These are phyloP conservation scores for Drosophila melanogaster DNA, from an alignment of 1,140 invertebrate genomes.

Conservation along the genomic window Release_6_plus_ISO1_MT NT_033779.5:15120501-15121000, in stretches of 20 bases:
- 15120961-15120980: neutral
- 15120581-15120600: neutral
- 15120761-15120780: conserved; percentile 68
- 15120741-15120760: conserved; percentile 80
- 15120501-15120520: conserved; percentile 79
- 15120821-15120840: too few species aligned
- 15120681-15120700: conserved; percentile 47
- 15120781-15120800: conserved; percentile 4
- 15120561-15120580: conserved; percentile 32
- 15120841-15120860: too few species aligned
- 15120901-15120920: too few species aligned
- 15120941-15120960: too few species aligned
- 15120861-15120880: too few species aligned
- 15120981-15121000: neutral
- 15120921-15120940: too few species aligned
- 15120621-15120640: conserved; percentile 25
- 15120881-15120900: too few species aligned
- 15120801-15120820: conserved; percentile 21
- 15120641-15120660: conserved; percentile 62
- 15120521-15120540: conserved; percentile 75
- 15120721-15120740: conserved; percentile 37
- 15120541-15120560: conserved; percentile 70
- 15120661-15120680: conserved; percentile 79
- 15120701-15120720: conserved; percentile 16
- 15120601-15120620: neutral